Evolutionary conservation across 1,140 invertebrate genomes (phyloP), one percentile per base, ranked within the genome.

Genomic region (Gonatopus flavifemur): DNA sequence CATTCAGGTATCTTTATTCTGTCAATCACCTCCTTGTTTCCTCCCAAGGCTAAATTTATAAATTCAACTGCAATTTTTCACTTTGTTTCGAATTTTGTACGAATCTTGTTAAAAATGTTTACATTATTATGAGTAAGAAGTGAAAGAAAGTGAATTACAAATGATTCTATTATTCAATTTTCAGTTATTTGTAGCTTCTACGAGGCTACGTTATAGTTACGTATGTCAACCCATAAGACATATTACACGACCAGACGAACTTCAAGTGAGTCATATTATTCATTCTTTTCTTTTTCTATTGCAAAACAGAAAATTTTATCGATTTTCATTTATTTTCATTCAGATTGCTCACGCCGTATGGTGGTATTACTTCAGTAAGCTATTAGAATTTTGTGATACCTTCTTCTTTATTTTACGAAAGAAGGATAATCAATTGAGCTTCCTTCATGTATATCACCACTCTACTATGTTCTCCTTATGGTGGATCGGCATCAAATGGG

Each of bases 401-500:
- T 83, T 91, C 57, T 95, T 95, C 81, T 93, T 95, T 59, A 93
- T 95, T 47, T 68, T 95, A 22, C 82, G 92, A 25, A 94, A 94
- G 70, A 95, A 95, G 65, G 85, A 88, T 48, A 87, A 86, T 52
- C 92, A 95, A 72, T 74, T 96, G 41, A 92, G 89, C 9, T 95
- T 95, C 74, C 80, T 96, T 3, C 93, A 96, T 57, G 86, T 95
- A 0, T 95, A 95, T 66, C 93, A 96, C 74, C 93, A 95, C 67
- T 91, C 91, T 3, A 93, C 90, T 0, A 95, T 95, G 90, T 93
- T 95, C 65, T 82, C 84, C 1, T 83, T 94, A 13, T 96, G 93
- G 91, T 98, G 94, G 93, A 94, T 96, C 57, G 92, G 93, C 15
- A 89, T 95, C 52, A 96, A 96, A 81, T 98, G 92, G 90, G 92